A percentile compares a stretch with the other conserved stretches of the same genome.
These are phyloP conservation scores for Phoenicopterus ruber DNA, from an alignment of 2,113 vertebrate species.

Conservation along the genomic window DNA sequence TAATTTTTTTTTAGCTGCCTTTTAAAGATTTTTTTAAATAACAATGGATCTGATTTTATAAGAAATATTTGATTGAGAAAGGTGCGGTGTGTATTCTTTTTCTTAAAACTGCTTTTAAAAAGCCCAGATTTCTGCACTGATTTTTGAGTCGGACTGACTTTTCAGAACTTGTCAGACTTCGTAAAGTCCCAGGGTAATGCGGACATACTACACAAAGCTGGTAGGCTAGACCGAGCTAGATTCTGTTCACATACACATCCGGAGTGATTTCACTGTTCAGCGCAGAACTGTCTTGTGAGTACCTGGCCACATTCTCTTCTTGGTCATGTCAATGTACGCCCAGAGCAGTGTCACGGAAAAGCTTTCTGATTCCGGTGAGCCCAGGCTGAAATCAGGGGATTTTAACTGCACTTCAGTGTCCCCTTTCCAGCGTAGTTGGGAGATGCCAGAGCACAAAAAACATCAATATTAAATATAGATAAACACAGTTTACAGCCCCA, in stretches of 20 bases:
- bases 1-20: not conserved
- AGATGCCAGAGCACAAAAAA: not conserved
- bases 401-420: not conserved
- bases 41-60: not conserved
- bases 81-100: not conserved
- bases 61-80: not conserved
- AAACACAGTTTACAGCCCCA: not conserved
- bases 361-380: not conserved
- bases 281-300: fast-evolving
- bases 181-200: not conserved
- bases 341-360: not conserved
- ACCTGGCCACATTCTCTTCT: not conserved
- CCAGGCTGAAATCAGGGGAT: not conserved
- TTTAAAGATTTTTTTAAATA: not conserved
- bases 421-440: not conserved
- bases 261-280: not conserved
- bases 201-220: not conserved
- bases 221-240: not conserved
- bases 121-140: not conserved
- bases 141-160: not conserved
- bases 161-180: not conserved
- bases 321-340: fast-evolving
- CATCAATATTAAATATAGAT: not conserved
- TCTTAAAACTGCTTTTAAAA: not conserved
- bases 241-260: not conserved